phyloP scores from a whole-genome alignment of 2,888 invertebrate genomes.

The Dinocampus coccinellae region DNA sequence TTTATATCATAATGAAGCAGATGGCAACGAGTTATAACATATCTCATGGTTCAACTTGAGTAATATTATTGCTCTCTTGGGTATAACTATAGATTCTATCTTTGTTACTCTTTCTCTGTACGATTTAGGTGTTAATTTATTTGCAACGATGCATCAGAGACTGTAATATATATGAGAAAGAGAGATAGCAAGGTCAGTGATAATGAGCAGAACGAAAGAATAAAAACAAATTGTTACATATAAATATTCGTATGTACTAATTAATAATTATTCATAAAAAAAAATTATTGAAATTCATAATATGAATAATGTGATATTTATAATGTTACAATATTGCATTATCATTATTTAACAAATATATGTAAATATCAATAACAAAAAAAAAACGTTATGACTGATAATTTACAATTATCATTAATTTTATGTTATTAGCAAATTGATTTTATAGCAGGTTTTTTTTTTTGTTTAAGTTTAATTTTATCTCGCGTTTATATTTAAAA shows the following conservation, averaged over 20 bases:
- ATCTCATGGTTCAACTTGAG: conserved; percentile 51
- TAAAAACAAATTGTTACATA: too few species aligned
- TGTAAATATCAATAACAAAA: too few species aligned
- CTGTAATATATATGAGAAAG: too few species aligned
- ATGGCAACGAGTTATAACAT: conserved; percentile 17
- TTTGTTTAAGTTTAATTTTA: not conserved
- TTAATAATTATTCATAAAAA: too few species aligned
- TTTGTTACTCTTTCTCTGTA: not conserved
- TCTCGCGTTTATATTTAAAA: not conserved
- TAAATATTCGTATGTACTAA: too few species aligned
- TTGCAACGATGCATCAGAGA: conserved; percentile 37
- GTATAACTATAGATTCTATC: conserved; percentile 22
- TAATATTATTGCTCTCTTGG: conserved; percentile 51
- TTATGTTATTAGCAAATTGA: too few species aligned
- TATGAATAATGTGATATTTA: too few species aligned
- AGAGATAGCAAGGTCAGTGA: not conserved
- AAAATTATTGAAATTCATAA: too few species aligned
- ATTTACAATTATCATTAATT: too few species aligned
- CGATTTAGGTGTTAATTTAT: conserved; percentile 30
- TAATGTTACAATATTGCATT: too few species aligned
- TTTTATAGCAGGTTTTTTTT: not conserved
- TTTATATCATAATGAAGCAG: conserved; percentile 11
- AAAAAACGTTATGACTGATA: too few species aligned
- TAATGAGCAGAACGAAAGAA: not conserved
- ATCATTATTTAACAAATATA: too few species aligned